Evolutionary conservation across 2,888 invertebrate genomes (phyloP), one percentile per base, ranked within the genome.

Genomic region (Sphaerolaimus hirsutus): DNA sequence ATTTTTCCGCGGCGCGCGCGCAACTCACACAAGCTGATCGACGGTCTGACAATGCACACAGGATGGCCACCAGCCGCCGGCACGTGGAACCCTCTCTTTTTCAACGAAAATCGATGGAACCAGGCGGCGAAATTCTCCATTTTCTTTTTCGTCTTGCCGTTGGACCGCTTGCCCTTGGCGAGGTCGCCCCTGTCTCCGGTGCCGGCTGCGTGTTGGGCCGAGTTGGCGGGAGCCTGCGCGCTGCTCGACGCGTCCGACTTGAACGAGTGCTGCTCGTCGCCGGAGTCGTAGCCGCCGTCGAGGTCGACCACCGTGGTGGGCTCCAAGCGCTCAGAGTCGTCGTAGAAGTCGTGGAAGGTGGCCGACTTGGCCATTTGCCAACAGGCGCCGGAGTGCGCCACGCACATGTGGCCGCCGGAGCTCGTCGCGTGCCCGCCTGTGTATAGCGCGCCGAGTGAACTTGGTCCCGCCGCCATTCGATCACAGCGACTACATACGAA

Each of bases 271-370:
- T 32, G 35, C 2, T 40, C 26, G 12, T 25, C 40, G n/a, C 19
- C 36, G 44, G 23, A 5, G 29, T 45, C 38, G n/a, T 45, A 17
- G 21, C 25, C 45, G 27, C 10, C 40, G 22, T 45, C 45, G 4
- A 3, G 5, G 7, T 23, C 22, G 24, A 14, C 5, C 5, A 21
- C 17, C 22, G 24, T 24, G 4, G 22, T 23, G 26, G n/a, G 26
- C 38, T 14, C 26, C n/a, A 41, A 27, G 23, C 5, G 7, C 17
- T 26, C 41, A 25, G n/a, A 26, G 7, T 29, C 43, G 41, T 57
- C 57, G 26, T 51, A 48, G 48, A 58, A 57, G 45, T 58, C 57
- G 48, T 56, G 56, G 49, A 58, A 58, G 10, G 58, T 58, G 41
- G 58, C 56, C 40, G 56, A 57, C 46, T 57, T 57, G 27, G 36